phyloP scores from a whole-genome alignment of 2,113 vertebrate genomes.

The Excalfactoria chinensis region DNA sequence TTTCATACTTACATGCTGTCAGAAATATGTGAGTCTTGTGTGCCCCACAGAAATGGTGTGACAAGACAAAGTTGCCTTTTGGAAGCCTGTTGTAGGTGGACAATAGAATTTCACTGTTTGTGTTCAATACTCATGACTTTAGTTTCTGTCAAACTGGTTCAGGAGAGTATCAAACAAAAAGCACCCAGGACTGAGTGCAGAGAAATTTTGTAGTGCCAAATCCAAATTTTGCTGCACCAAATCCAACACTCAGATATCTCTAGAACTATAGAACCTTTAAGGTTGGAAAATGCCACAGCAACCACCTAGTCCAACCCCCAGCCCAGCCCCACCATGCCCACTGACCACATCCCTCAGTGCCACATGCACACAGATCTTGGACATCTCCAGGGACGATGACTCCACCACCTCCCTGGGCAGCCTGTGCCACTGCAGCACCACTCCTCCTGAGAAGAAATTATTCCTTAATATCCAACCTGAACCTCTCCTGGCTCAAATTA shows the following conservation, averaged over 20 bases:
- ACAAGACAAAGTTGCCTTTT: background rate
- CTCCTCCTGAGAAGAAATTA: too few relatives aligned
- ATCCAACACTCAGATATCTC: background rate
- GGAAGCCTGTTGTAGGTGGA: constrained; percentile 1
- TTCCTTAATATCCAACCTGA: too few relatives aligned
- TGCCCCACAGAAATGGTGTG: background rate
- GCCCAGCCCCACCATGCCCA: too few relatives aligned
- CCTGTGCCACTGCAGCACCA: too few relatives aligned
- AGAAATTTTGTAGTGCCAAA: background rate
- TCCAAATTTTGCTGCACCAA: too few relatives aligned
- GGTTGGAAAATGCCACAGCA: too few relatives aligned
- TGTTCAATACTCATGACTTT: background rate
- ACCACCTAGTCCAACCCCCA: too few relatives aligned
- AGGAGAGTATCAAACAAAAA: background rate
- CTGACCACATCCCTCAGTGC: too few relatives aligned
- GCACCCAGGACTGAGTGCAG: background rate
- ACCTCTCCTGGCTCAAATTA: too few relatives aligned
- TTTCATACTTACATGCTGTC: background rate
- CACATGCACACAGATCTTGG: too few relatives aligned
- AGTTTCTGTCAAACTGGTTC: background rate
- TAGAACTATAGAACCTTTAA: background rate
- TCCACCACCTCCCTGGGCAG: too few relatives aligned
- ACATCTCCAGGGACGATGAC: too few relatives aligned
- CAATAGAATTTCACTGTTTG: constrained; percentile 41
- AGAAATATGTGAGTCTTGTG: background rate